These are phyloP conservation scores for Vireo altiloquus DNA, from an alignment of 2,113 vertebrate species.

Conservation along the genomic window DNA sequence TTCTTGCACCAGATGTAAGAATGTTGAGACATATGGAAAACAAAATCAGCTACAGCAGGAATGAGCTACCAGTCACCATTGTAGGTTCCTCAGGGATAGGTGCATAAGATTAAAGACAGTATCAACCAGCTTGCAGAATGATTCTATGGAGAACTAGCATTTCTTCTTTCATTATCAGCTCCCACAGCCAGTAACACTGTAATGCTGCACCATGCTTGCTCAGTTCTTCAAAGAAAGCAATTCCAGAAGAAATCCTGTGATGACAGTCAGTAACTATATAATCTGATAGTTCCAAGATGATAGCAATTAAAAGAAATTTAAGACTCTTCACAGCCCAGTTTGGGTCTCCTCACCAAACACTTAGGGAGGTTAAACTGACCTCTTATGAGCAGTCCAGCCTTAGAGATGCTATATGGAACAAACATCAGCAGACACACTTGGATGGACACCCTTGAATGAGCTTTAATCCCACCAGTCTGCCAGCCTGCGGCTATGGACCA, in stretches of 20 bases:
- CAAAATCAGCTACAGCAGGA: slow-evolving; percentile 8
- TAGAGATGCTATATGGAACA: not conserved
- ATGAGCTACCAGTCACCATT: not conserved
- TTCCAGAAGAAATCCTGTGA: not conserved
- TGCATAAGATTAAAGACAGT: not conserved
- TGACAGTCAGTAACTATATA: not conserved
- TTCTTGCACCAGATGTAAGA: slow-evolving; percentile 39
- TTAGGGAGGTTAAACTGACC: not conserved
- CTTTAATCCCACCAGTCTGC: not conserved
- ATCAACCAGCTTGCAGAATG: not conserved
- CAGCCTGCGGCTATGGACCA: not conserved
- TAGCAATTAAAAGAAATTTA: not conserved
- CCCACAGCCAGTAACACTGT: not conserved
- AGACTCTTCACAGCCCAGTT: not conserved
- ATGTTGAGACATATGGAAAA: slow-evolving; percentile 6
- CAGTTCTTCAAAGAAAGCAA: not conserved
- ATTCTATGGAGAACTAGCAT: not conserved
- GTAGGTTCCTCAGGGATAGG: not conserved
- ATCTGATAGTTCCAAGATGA: not conserved
- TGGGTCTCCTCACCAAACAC: not conserved
- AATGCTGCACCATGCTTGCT: not conserved
- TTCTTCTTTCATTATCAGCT: not conserved
- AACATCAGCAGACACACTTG: not conserved
- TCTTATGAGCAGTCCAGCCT: not conserved
- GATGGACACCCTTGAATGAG: not conserved